Conservation (phyloP, 2,888 invertebrate species). For the Aspidapion aeneum region DNA sequence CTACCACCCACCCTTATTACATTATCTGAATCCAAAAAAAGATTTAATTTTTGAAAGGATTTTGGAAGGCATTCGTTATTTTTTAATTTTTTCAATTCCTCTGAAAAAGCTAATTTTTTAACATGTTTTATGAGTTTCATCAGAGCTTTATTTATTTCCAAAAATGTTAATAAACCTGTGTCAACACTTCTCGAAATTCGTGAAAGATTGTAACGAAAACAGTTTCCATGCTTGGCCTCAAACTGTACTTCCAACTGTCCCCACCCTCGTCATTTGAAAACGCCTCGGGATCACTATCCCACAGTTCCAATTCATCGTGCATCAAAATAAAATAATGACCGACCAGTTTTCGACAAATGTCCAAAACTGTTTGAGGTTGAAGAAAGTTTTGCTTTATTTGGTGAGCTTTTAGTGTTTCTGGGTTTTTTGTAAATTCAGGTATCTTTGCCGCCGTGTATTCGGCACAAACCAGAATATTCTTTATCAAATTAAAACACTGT, state of each 20-base stretch:
- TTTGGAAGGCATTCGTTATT: too few relatives aligned
- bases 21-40: too few relatives aligned
- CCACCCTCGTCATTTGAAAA: slow-evolving; percentile 87
- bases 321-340: slow-evolving; percentile 86
- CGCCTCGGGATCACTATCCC: slow-evolving; percentile 89
- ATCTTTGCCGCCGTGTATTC: slow-evolving; percentile 67
- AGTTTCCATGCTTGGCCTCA: slow-evolving; percentile 86
- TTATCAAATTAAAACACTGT: slow-evolving; percentile 86
- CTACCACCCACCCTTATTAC: too few relatives aligned
- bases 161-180: too few relatives aligned
- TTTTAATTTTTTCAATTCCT: too few relatives aligned
- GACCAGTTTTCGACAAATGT: slow-evolving; percentile 81
- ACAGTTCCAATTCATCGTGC: slow-evolving; percentile 76
- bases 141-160: too few relatives aligned
- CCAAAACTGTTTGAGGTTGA: slow-evolving; percentile 67
- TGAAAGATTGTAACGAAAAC: slow-evolving; percentile 82
- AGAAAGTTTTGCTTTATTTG: slow-evolving; percentile 75
- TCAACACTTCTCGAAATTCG: slow-evolving; percentile 68
- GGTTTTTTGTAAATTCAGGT: slow-evolving; percentile 53
- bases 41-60: too few relatives aligned
- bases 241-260: slow-evolving; percentile 91
- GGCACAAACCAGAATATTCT: slow-evolving; percentile 73
- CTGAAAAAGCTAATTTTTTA: too few relatives aligned
- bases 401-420: slow-evolving; percentile 59
- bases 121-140: too few relatives aligned